phyloP scores from a whole-genome alignment of 2,888 invertebrate genomes.

The Crematogaster levior region DNA sequence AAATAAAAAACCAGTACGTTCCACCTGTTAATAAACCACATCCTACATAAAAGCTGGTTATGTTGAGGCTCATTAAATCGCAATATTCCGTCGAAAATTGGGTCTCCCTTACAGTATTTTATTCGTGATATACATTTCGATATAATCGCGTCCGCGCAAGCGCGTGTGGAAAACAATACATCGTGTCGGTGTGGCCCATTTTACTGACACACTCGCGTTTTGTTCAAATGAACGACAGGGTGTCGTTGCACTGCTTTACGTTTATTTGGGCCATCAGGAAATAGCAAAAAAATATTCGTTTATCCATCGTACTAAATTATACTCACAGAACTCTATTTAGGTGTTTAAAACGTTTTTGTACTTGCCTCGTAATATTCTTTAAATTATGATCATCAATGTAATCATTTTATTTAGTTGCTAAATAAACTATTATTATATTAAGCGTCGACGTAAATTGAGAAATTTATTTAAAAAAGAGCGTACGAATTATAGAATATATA shows the following conservation, averaged over 20 bases:
- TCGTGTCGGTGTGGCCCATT: conserved; percentile 37
- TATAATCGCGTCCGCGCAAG: conserved; percentile 24
- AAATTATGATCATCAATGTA: conserved; percentile 17
- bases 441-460: background rate
- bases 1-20: background rate
- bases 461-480: background rate
- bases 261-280: conserved; percentile 39
- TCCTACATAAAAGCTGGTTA: conserved; percentile 15
- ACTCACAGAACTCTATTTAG: background rate
- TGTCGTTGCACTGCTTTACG: conserved; percentile 33
- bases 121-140: conserved; percentile 39
- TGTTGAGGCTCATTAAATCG: conserved; percentile 32
- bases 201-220: conserved; percentile 28
- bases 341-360: background rate
- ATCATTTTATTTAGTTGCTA: conserved; percentile 20
- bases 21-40: background rate
- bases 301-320: background rate
- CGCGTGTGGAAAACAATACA: conserved; percentile 16
- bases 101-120: conserved; percentile 32
- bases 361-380: conserved; percentile 7
- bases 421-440: too few species aligned
- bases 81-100: conserved; percentile 42
- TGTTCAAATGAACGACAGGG: conserved; percentile 40
- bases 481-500: background rate
- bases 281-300: conserved; percentile 33